A percentile compares a stretch with the other conserved stretches of the same genome.
Evolutionary conservation across 2,113 vertebrate genomes (phyloP).

Genomic region (Anolis sagrei): DNA sequence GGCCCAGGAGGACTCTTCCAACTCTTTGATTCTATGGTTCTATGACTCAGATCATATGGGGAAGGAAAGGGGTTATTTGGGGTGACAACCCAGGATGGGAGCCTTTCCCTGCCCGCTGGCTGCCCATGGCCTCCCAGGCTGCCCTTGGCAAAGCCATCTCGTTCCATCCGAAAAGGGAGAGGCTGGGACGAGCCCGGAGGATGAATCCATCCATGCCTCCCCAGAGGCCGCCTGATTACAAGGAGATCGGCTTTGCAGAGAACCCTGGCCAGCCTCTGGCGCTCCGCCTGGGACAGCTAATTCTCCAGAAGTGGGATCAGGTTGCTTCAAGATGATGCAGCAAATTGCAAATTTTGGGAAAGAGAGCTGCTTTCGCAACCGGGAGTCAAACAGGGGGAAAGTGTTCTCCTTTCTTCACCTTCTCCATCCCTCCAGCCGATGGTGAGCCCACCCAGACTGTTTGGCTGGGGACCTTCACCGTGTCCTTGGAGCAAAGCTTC

Average conservation of each 20-base stretch:
- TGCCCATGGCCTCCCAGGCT: background rate
- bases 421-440: background rate
- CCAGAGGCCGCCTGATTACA: background rate
- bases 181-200: background rate
- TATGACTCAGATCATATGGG: no score
- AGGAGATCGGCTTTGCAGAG: background rate
- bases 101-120: background rate
- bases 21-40: no score
- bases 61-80: background rate
- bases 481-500: no score
- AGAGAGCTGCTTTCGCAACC: background rate
- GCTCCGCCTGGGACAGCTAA: constrained; percentile 15
- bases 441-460: background rate
- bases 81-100: background rate
- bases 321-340: constrained; percentile 16
- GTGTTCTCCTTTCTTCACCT: no score
- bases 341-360: background rate
- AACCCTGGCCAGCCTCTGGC: constrained; percentile 21
- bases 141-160: background rate
- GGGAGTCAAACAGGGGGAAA: background rate
- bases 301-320: background rate
- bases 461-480: background rate
- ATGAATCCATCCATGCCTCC: background rate
- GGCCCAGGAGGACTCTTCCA: no score
- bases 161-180: background rate